Evolutionary conservation across 2,113 vertebrate species (phyloP).

Genomic region (Antidorcas marsupialis): DNA sequence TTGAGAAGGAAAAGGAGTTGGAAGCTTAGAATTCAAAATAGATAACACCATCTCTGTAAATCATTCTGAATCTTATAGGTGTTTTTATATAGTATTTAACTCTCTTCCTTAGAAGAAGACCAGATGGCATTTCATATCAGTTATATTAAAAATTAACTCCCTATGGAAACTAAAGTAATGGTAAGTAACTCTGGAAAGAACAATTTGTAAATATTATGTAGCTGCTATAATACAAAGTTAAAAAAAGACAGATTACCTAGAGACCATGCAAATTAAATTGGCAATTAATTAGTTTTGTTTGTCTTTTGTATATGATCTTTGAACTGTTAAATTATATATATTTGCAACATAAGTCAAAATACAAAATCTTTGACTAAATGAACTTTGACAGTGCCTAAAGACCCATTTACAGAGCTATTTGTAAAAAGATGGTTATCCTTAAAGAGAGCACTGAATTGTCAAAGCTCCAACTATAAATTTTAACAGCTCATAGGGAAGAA

Average conservation of each 20-base stretch:
- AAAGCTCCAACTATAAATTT: background rate
- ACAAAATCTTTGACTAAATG: background rate
- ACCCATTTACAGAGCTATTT: background rate
- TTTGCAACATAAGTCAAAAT: background rate
- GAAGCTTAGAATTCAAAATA: background rate
- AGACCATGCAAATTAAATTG: background rate
- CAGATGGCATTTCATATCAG: background rate
- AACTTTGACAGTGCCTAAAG: background rate
- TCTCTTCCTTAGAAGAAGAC: background rate
- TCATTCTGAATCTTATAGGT: background rate
- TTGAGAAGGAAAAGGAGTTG: background rate
- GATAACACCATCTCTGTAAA: background rate
- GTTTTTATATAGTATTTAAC: background rate
- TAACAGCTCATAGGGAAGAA: background rate
- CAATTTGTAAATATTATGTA: background rate
- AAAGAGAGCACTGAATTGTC: background rate
- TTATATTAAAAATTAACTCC: constrained; percentile 25
- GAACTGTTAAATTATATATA: background rate
- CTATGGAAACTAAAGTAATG: background rate
- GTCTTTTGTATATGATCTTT: background rate
- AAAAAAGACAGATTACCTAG: background rate
- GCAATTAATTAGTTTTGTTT: background rate
- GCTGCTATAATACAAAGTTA: background rate
- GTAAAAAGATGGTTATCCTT: background rate
- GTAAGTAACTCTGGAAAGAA: background rate